Evolutionary conservation across 2,888 invertebrate species (phyloP), one percentile per base, ranked within the genome.

Genomic region (Oscheius sp.): DNA sequence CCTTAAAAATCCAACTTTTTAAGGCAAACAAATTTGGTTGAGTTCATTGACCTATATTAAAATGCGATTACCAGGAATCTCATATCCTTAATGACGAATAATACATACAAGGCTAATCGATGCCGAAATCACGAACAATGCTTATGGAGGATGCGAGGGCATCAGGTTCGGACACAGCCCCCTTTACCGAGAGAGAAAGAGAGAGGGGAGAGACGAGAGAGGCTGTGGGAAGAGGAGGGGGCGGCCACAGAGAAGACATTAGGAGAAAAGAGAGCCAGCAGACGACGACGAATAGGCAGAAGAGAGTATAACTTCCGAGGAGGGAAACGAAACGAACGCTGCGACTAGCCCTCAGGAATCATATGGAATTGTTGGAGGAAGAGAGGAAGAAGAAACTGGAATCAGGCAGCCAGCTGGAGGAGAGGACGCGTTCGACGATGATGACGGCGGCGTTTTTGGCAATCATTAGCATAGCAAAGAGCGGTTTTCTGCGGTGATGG

Each of bases 81-180:
- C n/a, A n/a, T n/a, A n/a, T n/a, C n/a, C n/a, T n/a, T n/a, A n/a
- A n/a, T n/a, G 41, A 20, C 41, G 20, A 41, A 41, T n/a, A n/a
- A n/a, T n/a, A n/a, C n/a, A n/a, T 14, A 36, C 8, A 8, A 36
- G 36, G 36, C 36, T 36, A 49, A 49, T 49, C 49, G 49, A 49
- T 49, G 49, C 49, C 49, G 24, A 49, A 49, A 49, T 49, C 49
- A 49, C 24, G 49, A 49, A 49, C 49, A 49, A 49, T 49, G 49
- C 49, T 49, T 49, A 49, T 24, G 49, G 49, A 49, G 49, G 49
- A 49, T 49, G 24, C 49, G 49, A 49, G 49, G 49, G 49, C 49
- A 49, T 49, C 49, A 49, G 49, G 49, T 49, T 54, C 32, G 54
- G 32, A n/a, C 20, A 2, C 41, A 30, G 59, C 44, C 41, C 26